phyloP scores from a whole-genome alignment of 1,140 invertebrate genomes.

The Euwallacea fornicatus region DNA sequence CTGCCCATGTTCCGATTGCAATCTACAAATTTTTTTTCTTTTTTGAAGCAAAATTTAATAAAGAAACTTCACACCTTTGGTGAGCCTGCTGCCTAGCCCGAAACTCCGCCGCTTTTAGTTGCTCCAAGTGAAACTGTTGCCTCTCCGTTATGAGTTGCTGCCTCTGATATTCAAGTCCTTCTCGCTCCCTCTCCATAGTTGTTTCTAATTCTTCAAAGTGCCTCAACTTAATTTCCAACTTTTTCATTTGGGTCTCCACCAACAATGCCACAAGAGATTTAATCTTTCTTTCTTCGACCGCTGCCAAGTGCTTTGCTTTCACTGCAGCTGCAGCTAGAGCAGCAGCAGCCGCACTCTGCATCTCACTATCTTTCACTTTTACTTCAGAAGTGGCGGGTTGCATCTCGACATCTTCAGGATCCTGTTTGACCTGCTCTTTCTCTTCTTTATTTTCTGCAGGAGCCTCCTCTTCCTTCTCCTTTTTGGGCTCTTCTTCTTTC shows the following conservation, averaged over 20 bases:
- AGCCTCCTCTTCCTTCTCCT: slow-evolving; percentile 59
- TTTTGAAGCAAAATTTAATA: slow-evolving; percentile 4
- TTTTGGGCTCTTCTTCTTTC: slow-evolving; percentile 62
- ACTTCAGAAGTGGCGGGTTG: slow-evolving; percentile 45
- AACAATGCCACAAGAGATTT: slow-evolving; percentile 95
- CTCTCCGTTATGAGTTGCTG: slow-evolving; percentile 97
- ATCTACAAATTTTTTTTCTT: slow-evolving; percentile 46
- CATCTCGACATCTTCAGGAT: slow-evolving; percentile 54
- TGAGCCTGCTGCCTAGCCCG: slow-evolving; percentile 88
- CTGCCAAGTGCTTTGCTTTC: slow-evolving; percentile 97
- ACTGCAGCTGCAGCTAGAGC: slow-evolving; percentile 96
- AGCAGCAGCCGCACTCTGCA: slow-evolving; percentile 94
- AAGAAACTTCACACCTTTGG: slow-evolving; percentile 55
- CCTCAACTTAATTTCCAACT: slow-evolving; percentile 95
- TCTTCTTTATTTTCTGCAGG: slow-evolving; percentile 87
- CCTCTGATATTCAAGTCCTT: slow-evolving; percentile 94
- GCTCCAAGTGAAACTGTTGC: slow-evolving; percentile 98
- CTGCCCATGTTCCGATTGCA: slow-evolving; percentile 64
- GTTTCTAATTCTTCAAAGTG: slow-evolving; percentile 99
- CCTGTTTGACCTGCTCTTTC: slow-evolving; percentile 47
- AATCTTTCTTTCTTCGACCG: slow-evolving; percentile 97
- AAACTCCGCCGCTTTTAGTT: slow-evolving; percentile 95
- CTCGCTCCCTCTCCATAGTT: slow-evolving; percentile 97
- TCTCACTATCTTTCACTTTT: slow-evolving; percentile 75
- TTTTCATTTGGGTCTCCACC: slow-evolving; percentile 99